phyloP scores from a whole-genome alignment of 2,797 vertebrate species.

The Enteromius thamalakanensis region DNA sequence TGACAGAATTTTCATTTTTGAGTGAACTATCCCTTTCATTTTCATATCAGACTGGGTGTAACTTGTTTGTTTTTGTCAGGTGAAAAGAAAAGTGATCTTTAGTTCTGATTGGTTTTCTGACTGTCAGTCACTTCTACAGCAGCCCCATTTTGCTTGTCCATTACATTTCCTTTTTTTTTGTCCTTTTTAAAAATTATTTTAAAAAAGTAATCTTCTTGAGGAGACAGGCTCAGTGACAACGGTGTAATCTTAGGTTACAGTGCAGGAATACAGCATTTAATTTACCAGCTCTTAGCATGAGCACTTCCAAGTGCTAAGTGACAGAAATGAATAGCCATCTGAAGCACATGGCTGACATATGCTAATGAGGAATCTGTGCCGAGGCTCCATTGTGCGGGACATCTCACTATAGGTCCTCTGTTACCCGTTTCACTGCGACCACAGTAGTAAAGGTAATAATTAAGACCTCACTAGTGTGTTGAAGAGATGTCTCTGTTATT shows the following conservation, averaged over 20 bases:
- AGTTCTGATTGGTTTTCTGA: constrained; percentile 42
- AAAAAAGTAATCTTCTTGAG: constrained; percentile 40
- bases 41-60: constrained; percentile 1
- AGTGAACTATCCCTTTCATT: constrained; percentile 16
- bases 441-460: constrained; percentile 61
- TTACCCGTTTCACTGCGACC: constrained; percentile 34
- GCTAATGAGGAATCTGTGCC: constrained; percentile 53
- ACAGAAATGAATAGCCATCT: constrained; percentile 57
- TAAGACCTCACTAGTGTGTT: constrained; percentile 56
- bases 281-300: constrained; percentile 49
- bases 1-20: background rate
- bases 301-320: constrained; percentile 57
- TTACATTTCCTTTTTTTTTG: constrained; percentile 57
- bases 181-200: constrained; percentile 13
- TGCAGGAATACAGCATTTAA: constrained; percentile 52
- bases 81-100: constrained; percentile 24
- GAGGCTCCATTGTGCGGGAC: constrained; percentile 48
- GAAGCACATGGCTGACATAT: constrained; percentile 56
- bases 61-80: constrained; percentile 22
- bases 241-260: constrained; percentile 33
- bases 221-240: constrained; percentile 61
- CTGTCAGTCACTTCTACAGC: constrained; percentile 59
- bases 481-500: constrained; percentile 59
- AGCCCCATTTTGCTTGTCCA: background rate
- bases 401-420: constrained; percentile 40